Evolutionary conservation across 2,888 invertebrate genomes (phyloP).

Genomic region (Ornithoptera priamus): DNA sequence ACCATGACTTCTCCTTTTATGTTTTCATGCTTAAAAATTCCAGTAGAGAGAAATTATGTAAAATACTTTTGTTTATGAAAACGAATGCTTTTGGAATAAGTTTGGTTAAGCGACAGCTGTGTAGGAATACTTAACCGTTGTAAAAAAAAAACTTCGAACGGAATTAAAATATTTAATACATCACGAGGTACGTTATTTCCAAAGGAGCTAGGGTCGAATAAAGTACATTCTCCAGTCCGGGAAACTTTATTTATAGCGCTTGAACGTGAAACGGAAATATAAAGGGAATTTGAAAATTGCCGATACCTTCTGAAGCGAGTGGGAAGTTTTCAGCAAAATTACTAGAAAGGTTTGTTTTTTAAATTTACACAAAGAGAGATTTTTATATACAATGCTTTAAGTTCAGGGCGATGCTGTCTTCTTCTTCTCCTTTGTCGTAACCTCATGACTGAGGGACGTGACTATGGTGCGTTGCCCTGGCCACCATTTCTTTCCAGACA

Average conservation of each 20-base stretch:
- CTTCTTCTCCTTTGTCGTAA: too few species aligned
- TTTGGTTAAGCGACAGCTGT: neutral
- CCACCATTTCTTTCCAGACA: too few species aligned
- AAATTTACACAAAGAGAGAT: neutral
- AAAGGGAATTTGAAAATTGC: conserved; percentile 3
- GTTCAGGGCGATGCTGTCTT: too few species aligned
- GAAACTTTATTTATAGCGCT: conserved; percentile 12
- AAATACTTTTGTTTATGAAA: neutral
- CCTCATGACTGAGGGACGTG: too few species aligned
- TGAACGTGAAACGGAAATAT: conserved; percentile 10
- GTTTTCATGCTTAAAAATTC: neutral
- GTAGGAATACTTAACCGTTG: neutral
- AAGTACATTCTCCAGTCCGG: neutral
- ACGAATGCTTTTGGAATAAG: neutral
- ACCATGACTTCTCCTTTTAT: neutral
- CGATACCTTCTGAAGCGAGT: neutral
- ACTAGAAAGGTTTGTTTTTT: neutral
- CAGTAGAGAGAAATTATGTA: neutral
- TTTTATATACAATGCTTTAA: too few species aligned
- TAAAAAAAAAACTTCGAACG: neutral
- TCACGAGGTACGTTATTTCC: neutral
- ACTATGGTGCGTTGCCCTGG: too few species aligned
- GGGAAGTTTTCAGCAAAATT: neutral
- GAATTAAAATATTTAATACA: conserved; percentile 3
- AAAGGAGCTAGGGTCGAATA: neutral